These are phyloP conservation scores for Gasterosteus aculeatus DNA, from an alignment of 2,113 vertebrate genomes.

Conservation along the genomic window DNA sequence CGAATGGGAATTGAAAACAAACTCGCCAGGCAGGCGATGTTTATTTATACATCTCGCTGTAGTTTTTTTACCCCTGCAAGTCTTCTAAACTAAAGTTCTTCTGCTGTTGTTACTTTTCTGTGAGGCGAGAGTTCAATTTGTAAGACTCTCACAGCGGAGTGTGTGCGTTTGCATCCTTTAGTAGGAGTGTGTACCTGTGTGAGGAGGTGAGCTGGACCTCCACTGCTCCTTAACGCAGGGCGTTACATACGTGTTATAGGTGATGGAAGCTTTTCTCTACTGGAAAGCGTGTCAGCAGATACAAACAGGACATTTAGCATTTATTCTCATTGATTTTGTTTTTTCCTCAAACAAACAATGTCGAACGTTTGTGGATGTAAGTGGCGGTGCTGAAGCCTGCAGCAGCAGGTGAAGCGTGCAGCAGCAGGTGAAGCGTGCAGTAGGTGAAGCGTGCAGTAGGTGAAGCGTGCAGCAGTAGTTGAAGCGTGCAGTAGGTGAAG, in stretches of 20 bases:
- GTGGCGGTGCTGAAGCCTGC: too few species aligned
- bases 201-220: neutral
- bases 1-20: conserved; percentile 76
- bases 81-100: conserved; percentile 38
- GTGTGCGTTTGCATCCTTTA: neutral
- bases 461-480: too few species aligned
- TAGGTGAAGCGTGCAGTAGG: too few species aligned
- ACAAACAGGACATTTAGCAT: neutral
- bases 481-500: too few species aligned
- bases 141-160: neutral
- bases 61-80: neutral
- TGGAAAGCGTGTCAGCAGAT: neutral
- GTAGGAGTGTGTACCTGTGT: neutral
- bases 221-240: neutral
- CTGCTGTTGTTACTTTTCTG: conserved; percentile 36
- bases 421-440: too few species aligned
- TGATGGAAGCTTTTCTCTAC: neutral
- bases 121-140: neutral
- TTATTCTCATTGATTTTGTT: neutral
- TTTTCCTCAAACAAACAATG: neutral
- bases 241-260: too few species aligned
- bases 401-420: too few species aligned
- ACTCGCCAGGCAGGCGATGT: conserved; percentile 58
- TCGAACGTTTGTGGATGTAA: neutral
- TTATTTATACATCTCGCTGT: conserved; percentile 68